phyloP scores from a whole-genome alignment of 2,888 invertebrate species.

The Drosophila yooni region DNA sequence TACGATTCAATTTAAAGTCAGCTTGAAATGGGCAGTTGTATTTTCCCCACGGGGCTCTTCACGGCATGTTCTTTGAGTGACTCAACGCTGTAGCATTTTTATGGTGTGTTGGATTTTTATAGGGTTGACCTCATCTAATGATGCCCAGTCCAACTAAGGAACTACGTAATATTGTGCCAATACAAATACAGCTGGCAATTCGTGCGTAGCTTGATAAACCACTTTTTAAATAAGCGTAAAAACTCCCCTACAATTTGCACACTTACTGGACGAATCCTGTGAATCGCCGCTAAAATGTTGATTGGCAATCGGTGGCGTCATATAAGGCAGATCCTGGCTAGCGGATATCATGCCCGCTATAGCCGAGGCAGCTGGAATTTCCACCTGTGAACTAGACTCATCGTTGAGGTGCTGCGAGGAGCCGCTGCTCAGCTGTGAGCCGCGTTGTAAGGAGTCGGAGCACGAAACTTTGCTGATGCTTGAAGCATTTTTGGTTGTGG shows the following conservation, averaged over 20 bases:
- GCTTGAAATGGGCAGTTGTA: not conserved
- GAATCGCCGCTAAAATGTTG: slow-evolving; percentile 95
- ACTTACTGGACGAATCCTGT: slow-evolving; percentile 93
- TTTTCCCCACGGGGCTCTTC: not conserved
- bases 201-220: not conserved
- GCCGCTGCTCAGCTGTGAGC: slow-evolving; percentile 52
- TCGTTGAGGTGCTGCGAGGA: slow-evolving; percentile 69
- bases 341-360: slow-evolving; percentile 94
- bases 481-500: slow-evolving; percentile 35
- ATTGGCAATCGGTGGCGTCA: slow-evolving; percentile 91
- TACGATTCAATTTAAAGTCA: not conserved
- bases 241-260: too few relatives aligned
- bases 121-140: not conserved
- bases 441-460: slow-evolving; percentile 51
- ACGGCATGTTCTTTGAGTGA: not conserved
- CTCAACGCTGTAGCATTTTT: not conserved
- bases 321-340: slow-evolving; percentile 94
- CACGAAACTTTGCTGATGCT: slow-evolving; percentile 44
- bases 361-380: slow-evolving; percentile 94
- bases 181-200: not conserved
- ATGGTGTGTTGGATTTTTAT: not conserved
- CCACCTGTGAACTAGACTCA: slow-evolving; percentile 82
- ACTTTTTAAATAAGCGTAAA: not conserved
- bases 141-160: not conserved
- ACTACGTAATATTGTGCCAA: not conserved